Evolutionary conservation across 2,888 invertebrate genomes (phyloP).

Genomic region (Dilophus febrilis): DNA sequence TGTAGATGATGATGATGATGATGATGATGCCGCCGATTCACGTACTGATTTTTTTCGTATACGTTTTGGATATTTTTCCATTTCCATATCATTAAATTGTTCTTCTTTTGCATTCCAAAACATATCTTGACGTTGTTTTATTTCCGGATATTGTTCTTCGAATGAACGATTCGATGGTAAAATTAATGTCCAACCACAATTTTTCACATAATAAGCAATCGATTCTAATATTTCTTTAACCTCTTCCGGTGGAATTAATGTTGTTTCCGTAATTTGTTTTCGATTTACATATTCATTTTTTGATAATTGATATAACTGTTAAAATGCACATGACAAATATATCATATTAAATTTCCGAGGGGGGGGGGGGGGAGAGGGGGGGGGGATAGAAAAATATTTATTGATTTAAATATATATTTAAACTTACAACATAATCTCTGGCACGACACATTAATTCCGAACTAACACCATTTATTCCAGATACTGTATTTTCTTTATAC

Average conservation of each 20-base stretch:
- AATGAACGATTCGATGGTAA: constrained; percentile 56
- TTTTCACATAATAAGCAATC: constrained; percentile 48
- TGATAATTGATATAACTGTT: constrained; percentile 64
- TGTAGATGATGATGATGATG: no score
- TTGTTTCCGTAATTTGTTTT: constrained; percentile 54
- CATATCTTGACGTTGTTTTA: constrained; percentile 61
- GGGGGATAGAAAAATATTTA: background rate
- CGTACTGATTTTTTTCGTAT: constrained; percentile 54
- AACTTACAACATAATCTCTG: constrained; percentile 70
- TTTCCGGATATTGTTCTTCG: constrained; percentile 56
- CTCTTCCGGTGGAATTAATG: constrained; percentile 62
- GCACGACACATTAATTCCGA: constrained; percentile 63
- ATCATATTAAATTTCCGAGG: no score
- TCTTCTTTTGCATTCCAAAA: constrained; percentile 61
- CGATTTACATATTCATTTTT: constrained; percentile 58
- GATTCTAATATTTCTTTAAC: constrained; percentile 63
- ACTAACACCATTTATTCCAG: constrained; percentile 52
- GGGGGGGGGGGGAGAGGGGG: background rate
- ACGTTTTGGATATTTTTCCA: constrained; percentile 39
- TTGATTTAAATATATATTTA: constrained; percentile 6
- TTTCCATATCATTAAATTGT: constrained; percentile 36
- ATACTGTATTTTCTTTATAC: constrained; percentile 52
- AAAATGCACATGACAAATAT: no score
- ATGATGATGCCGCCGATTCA: no score
- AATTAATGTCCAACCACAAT: constrained; percentile 64